Conservation (phyloP, 1,140 invertebrate species). For the Aphelenchoides fujianensis region DNA sequence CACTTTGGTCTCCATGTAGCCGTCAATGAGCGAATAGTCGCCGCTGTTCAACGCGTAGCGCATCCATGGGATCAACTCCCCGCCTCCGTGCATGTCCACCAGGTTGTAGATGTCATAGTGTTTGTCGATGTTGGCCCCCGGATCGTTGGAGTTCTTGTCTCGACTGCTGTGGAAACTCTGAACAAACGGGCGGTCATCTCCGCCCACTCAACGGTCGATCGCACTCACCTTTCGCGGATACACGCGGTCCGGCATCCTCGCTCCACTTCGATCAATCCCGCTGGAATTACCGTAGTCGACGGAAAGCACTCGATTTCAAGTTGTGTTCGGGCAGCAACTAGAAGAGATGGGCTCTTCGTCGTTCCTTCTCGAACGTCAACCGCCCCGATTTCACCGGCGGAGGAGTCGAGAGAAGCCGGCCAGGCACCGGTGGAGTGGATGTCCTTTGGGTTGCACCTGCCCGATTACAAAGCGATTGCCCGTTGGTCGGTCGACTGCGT, state of each 20-base stretch:
- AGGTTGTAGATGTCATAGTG: conserved; percentile 28
- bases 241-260: not conserved
- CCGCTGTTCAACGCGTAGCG: conserved; percentile 54
- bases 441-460: no score
- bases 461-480: no score
- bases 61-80: conserved; percentile 60
- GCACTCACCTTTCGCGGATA: not conserved
- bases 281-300: not conserved
- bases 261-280: not conserved
- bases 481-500: no score
- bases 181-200: not conserved
- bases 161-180: not conserved
- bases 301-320: no score
- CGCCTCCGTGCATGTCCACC: conserved; percentile 52
- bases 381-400: no score
- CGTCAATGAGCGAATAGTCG: conserved; percentile 57
- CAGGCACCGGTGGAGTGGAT: no score
- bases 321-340: no score
- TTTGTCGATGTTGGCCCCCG: conserved; percentile 10
- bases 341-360: no score
- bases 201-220: not conserved
- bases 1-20: conserved; percentile 28
- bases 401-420: no score
- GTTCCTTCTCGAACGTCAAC: no score
- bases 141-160: not conserved